Base-by-base conservation (phyloP, 2,113 vertebrate species). In the Rallus limicola region DNA sequence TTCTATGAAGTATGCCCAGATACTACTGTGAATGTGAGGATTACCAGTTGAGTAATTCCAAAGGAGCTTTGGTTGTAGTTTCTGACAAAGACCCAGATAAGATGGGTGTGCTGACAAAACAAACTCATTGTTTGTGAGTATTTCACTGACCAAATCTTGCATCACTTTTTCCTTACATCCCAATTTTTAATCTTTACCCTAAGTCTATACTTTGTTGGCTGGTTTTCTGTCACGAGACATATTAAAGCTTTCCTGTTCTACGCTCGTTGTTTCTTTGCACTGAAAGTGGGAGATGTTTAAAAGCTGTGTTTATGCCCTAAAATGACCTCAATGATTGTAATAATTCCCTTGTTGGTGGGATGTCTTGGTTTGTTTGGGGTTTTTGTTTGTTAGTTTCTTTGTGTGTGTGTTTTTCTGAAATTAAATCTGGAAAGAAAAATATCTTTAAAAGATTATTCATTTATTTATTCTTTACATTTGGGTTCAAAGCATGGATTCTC, bases 161-260 rank as follows among this genome's bases (percentile, higher is more conserved):
- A 62, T 31, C 7, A 18, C 6, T 62, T 72, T 62, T 44, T 56
- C 13, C 17, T 29, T 58, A 58, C 9, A 52, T 44, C 21, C 11
- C 10, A 46, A 4, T 69, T 69, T 69, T 72, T 81, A 67, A 12
- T 68, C 26, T 62, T 78, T 50, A 67, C 62, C 8, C 62, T 44
- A 38, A 52, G 14, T 24, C 8, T 46, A 9, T 31, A 17, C 33
- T 46, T 83, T 58, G 33, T 69, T 69, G 46, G 40, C 55, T 78
- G 20, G 3, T 48, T 71, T 93, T 87, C 46, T 58, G 52, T 31
- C 40, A 56, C 10, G 63, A 33, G 5, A 78, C 16, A 31, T 16
- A 40, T 0, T 0, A 52, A 68, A 52, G 6, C 5, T 63, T 68
- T 60, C n/a, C 34, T 68, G 7, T 24, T 67, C 26, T 68, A 31